Conservation (phyloP, 2,797 vertebrate genomes). For the Paedocypris micromegethes region DNA sequence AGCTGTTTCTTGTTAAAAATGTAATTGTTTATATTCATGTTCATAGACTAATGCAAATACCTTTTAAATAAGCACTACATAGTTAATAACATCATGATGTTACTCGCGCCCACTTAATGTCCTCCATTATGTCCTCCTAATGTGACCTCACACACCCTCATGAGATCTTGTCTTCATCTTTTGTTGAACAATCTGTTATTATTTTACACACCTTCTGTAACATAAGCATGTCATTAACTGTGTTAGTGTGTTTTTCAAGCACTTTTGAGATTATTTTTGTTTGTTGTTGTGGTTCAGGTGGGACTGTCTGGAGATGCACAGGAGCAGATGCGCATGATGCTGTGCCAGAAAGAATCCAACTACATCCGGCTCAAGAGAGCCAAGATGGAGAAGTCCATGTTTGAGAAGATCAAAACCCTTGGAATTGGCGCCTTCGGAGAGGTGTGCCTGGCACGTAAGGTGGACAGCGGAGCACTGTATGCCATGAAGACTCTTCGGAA, state of each 20-base stretch:
- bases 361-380: slow-evolving; percentile 95
- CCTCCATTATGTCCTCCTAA: too few relatives aligned
- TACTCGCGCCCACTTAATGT: too few relatives aligned
- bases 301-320: slow-evolving; percentile 90
- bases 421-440: slow-evolving; percentile 96
- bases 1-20: too few relatives aligned
- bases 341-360: slow-evolving; percentile 96
- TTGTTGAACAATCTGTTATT: too few relatives aligned
- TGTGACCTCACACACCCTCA: too few relatives aligned
- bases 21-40: too few relatives aligned
- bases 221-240: background rate
- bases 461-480: slow-evolving; percentile 90
- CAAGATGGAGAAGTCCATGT: slow-evolving; percentile 99
- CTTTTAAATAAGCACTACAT: too few relatives aligned
- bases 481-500: slow-evolving; percentile 97
- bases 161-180: too few relatives aligned
- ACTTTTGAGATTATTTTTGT: slow-evolving; percentile 1
- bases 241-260: background rate
- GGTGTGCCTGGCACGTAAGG: slow-evolving; percentile 91
- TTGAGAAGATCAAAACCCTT: slow-evolving; percentile 94
- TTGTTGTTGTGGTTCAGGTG: slow-evolving; percentile 69
- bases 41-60: too few relatives aligned
- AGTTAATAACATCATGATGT: too few relatives aligned
- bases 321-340: slow-evolving; percentile 99
- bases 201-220: too few relatives aligned